phyloP scores from a whole-genome alignment of 2,113 vertebrate species.

The Brachyhypopomus occidentalis region DNA sequence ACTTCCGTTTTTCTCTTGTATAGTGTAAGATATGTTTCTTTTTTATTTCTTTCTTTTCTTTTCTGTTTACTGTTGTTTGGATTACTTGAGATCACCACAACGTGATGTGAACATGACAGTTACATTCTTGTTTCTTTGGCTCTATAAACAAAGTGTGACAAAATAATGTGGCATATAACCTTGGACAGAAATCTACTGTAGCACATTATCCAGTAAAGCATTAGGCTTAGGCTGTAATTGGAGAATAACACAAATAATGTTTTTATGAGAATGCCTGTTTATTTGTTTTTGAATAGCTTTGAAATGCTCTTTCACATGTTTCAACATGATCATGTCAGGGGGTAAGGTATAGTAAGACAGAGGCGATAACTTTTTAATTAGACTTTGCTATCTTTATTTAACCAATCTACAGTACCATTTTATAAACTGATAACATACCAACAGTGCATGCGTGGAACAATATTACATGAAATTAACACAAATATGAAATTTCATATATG shows the following conservation, averaged over 20 bases:
- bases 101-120: not conserved
- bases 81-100: not conserved
- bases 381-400: not conserved
- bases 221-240: not conserved
- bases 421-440: too few species aligned
- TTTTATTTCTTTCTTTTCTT: not conserved
- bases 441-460: too few species aligned
- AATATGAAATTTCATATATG: too few species aligned
- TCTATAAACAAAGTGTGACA: not conserved
- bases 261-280: not conserved
- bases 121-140: not conserved
- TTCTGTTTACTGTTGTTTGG: not conserved
- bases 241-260: not conserved
- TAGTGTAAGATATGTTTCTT: not conserved
- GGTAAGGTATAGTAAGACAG: not conserved
- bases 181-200: not conserved
- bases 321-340: constrained; percentile 10
- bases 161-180: too few species aligned
- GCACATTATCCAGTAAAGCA: not conserved
- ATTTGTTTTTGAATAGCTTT: not conserved
- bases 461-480: too few species aligned
- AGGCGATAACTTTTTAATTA: not conserved
- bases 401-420: not conserved
- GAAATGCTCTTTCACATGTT: constrained; percentile 15
- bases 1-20: not conserved